phyloP scores from a whole-genome alignment of 2,888 invertebrate species.

The Epistrophe eligans region DNA sequence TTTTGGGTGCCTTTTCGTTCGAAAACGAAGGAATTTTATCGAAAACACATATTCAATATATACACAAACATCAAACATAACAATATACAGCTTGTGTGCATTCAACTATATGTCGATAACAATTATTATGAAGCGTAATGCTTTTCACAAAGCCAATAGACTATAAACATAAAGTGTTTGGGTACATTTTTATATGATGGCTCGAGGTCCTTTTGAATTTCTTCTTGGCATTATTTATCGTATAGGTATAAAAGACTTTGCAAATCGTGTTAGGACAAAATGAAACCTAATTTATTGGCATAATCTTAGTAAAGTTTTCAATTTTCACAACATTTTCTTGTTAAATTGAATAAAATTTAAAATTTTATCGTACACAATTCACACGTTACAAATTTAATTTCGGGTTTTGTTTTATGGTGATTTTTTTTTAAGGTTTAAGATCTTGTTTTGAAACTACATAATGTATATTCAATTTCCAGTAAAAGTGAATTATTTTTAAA shows the following conservation, averaged over 20 bases:
- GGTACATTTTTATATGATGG: neutral
- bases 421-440: too few relatives aligned
- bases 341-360: too few relatives aligned
- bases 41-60: neutral
- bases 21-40: neutral
- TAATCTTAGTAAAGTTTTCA: neutral
- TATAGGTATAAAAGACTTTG: neutral
- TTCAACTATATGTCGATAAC: conserved; percentile 54
- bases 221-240: neutral
- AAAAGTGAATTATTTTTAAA: too few relatives aligned
- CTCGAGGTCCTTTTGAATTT: neutral
- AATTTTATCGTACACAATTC: too few relatives aligned
- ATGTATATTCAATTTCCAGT: too few relatives aligned
- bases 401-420: too few relatives aligned
- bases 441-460: too few relatives aligned
- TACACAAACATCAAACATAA: neutral
- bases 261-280: neutral
- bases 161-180: conserved; percentile 26
- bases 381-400: too few relatives aligned
- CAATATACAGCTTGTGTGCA: conserved; percentile 23
- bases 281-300: conserved; percentile 1
- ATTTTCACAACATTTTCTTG: neutral
- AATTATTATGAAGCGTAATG: conserved; percentile 60
- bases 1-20: neutral
- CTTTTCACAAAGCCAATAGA: conserved; percentile 50